These are phyloP conservation scores for Latrodectus elegans DNA, from an alignment of 2,888 invertebrate genomes.

Conservation along the genomic window DNA sequence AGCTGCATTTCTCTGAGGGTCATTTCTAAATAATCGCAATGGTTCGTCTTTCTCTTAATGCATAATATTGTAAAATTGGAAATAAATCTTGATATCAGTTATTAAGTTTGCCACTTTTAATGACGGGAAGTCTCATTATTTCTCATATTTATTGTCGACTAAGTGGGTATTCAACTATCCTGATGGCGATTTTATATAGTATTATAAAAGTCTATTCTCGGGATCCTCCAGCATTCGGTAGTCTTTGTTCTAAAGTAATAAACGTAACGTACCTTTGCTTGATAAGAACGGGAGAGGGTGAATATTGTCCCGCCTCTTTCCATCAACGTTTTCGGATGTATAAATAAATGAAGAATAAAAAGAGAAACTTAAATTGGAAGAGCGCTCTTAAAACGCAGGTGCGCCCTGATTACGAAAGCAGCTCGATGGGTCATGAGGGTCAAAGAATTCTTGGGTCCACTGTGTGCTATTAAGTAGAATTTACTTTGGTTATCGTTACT, in stretches of 20 bases:
- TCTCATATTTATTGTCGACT: too few relatives aligned
- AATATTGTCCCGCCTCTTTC: conserved; percentile 53
- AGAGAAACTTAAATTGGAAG: conserved; percentile 42
- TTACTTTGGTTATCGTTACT: not conserved
- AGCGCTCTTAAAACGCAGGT: conserved; percentile 51
- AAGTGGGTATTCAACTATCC: too few relatives aligned
- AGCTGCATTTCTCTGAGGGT: too few relatives aligned
- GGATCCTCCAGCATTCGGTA: conserved; percentile 30
- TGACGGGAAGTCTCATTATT: too few relatives aligned
- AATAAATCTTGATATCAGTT: too few relatives aligned
- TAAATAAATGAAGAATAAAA: conserved; percentile 38
- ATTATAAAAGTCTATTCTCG: conserved; percentile 29
- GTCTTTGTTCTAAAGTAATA: conserved; percentile 50
- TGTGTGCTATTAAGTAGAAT: conserved; percentile 18
- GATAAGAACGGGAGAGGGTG: conserved; percentile 48
- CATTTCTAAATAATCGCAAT: too few relatives aligned
- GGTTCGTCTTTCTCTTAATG: too few relatives aligned
- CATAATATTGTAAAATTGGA: too few relatives aligned
- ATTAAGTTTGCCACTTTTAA: too few relatives aligned
- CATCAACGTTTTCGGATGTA: conserved; percentile 43
- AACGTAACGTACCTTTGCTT: conserved; percentile 36
- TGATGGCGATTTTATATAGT: not conserved
- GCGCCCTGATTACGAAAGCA: conserved; percentile 57
- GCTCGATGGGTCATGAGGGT: conserved; percentile 14
- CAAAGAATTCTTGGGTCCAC: conserved; percentile 38